Base-by-base conservation (phyloP, 1,140 invertebrate species). In the Bombus balteatus region DNA sequence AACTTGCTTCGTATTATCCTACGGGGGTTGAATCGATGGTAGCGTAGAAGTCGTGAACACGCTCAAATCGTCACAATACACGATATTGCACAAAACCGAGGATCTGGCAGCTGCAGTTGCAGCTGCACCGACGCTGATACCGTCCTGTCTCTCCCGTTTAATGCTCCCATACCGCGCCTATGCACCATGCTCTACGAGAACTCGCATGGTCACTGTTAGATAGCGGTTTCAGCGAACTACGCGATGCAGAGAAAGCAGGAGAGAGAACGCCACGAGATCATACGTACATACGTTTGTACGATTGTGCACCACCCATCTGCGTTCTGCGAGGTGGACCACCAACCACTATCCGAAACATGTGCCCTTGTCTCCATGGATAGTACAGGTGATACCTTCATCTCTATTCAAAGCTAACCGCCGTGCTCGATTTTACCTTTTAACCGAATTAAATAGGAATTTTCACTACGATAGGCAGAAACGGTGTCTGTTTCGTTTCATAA, bases 271-370 rank as follows among this genome's bases (percentile, higher is more conserved):
- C 1, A 22, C 39, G 57, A 53, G 75, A 80, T 85, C 57, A 59
- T 59, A 43, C 41, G n/a, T 81, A 77, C 85, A 72, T 71, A 81
- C 65, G 83, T 71, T 83, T 39, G 57, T 75, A 85, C 86, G 89
- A 92, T 91, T 85, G 83, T 71, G 39, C 76, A 76, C 59, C 70
- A 65, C 65, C 85, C 84, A 89, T 92, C 86, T 89, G 70, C 83
- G 90, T 90, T 90, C 81, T 89, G 77, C 28, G 47, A 78, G 59
- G 43, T 22, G 47, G 62, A 71, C 80, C 47, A 34, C 79, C 43
- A 28, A 43, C 71, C 71, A 47, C 70, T 81, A 62, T 41, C 65
- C 78, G 79, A 86, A 82, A 86, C 80, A 85, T 66, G 59, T 57
- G 43, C 41, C 37, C 37, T 47, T 57, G 39, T 53, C 43, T 73